Conservation (phyloP, 2,888 invertebrate genomes). For the Netelia fuscicornis region DNA sequence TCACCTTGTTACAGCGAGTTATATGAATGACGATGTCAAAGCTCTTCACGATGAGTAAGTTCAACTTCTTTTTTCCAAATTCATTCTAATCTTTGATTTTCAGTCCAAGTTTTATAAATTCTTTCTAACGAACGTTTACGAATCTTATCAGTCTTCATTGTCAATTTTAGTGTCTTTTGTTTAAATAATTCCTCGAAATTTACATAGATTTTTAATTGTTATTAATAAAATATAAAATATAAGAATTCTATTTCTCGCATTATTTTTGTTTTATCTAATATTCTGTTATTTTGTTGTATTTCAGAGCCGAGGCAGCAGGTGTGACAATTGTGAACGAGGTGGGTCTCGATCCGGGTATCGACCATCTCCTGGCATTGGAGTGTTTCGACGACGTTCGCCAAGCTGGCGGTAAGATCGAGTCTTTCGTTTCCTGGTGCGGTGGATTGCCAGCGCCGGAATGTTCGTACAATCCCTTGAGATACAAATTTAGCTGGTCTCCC, state of each 20-base stretch:
- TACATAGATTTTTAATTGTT: neutral
- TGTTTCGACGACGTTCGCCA: constrained; percentile 97
- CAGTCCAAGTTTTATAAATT: neutral
- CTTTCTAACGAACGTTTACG: no score
- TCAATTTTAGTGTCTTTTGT: no score
- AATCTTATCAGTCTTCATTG: no score
- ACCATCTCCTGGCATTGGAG: constrained; percentile 98
- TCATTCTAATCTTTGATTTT: neutral
- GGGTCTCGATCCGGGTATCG: constrained; percentile 99
- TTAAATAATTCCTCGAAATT: no score
- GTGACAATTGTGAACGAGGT: constrained; percentile 98
- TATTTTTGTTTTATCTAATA: constrained; percentile 33
- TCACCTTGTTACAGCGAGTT: constrained; percentile 99
- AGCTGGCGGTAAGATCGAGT: constrained; percentile 96
- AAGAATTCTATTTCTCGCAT: constrained; percentile 13
- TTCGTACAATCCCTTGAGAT: constrained; percentile 95
- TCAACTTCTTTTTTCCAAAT: neutral
- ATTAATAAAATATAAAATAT: neutral
- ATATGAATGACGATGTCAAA: constrained; percentile 94
- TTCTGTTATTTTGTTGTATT: constrained; percentile 46
- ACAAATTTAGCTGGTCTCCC: constrained; percentile 99
- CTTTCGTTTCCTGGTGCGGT: constrained; percentile 98
- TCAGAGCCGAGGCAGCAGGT: constrained; percentile 94
- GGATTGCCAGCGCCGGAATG: constrained; percentile 98
- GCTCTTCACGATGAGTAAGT: constrained; percentile 91